A percentile compares a stretch with the other conserved stretches of the same genome.
Evolutionary conservation across 2,113 vertebrate genomes (phyloP).

Genomic region (Emydocephalus ijimae): DNA sequence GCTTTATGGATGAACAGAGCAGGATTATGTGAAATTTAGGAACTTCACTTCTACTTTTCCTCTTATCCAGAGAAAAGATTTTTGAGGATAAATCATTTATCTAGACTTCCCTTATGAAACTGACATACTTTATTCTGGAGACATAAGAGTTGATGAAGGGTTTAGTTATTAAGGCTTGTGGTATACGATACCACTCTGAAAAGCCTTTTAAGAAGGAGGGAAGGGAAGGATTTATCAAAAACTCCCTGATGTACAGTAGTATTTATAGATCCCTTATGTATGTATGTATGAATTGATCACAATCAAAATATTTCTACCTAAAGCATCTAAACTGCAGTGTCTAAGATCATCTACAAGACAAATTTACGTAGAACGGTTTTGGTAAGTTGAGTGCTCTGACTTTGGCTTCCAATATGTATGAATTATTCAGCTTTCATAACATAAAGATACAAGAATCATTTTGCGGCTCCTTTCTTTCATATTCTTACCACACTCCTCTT

Average conservation of each 20-base stretch:
- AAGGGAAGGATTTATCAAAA: not conserved
- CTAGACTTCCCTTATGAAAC: not conserved
- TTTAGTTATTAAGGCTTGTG: not conserved
- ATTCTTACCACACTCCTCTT: constrained; percentile 34
- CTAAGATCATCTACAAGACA: constrained; percentile 50
- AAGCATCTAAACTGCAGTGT: constrained; percentile 46
- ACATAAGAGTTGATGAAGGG: not conserved
- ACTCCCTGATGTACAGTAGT: not conserved
- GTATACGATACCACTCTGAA: not conserved
- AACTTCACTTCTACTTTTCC: not conserved
- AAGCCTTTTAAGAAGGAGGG: not conserved
- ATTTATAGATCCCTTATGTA: not conserved
- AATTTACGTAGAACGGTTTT: constrained; percentile 47
- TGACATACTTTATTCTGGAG: not conserved
- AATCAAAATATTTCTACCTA: constrained; percentile 56
- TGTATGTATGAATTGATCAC: constrained; percentile 38
- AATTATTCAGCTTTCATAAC: constrained; percentile 50
- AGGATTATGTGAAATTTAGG: not conserved
- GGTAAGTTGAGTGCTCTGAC: not conserved
- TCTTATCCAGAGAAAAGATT: not conserved
- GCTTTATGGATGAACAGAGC: not conserved
- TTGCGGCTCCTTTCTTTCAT: constrained; percentile 32
- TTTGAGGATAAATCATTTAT: not conserved
- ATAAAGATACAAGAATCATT: constrained; percentile 13
- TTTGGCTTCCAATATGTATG: constrained; percentile 49